A percentile compares a stretch with the other conserved stretches of the same genome.
Evolutionary conservation across 2,888 invertebrate genomes (phyloP).

Genomic region (Ophion obscuratus): DNA sequence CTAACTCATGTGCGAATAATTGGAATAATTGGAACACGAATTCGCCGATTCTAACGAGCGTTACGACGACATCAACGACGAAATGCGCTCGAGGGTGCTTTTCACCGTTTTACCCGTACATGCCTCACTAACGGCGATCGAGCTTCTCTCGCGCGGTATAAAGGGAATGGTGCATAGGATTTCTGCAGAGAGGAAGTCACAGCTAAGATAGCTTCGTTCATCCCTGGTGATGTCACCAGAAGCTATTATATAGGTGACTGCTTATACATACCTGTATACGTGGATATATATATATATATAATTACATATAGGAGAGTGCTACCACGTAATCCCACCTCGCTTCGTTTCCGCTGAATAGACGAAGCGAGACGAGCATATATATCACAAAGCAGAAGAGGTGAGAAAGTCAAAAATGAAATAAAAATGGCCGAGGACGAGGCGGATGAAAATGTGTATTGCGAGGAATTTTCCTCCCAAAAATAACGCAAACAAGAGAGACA

Average conservation of each 20-base stretch:
- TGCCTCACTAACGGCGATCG: constrained; percentile 60
- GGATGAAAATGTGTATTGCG: constrained; percentile 18
- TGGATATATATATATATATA: constrained; percentile 21
- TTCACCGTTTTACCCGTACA: constrained; percentile 55
- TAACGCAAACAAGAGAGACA: neutral
- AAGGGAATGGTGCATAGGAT: constrained; percentile 53
- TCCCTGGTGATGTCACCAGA: constrained; percentile 20
- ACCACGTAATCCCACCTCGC: constrained; percentile 66
- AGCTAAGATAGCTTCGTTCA: constrained; percentile 44
- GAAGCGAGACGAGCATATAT: constrained; percentile 52
- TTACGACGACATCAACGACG: constrained; percentile 47
- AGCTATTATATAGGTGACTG: constrained; percentile 21
- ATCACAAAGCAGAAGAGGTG: constrained; percentile 16
- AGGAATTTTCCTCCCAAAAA: neutral
- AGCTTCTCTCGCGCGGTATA: constrained; percentile 44
- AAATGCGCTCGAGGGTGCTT: constrained; percentile 53
- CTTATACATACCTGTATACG: constrained; percentile 20
- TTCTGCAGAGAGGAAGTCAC: constrained; percentile 38
- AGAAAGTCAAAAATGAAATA: constrained; percentile 32
- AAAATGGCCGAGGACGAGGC: constrained; percentile 1
- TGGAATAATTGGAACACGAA: constrained; percentile 63
- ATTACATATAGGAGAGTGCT: constrained; percentile 30
- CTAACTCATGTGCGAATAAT: constrained; percentile 49
- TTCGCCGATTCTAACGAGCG: constrained; percentile 60
- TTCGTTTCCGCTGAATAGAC: constrained; percentile 68